Evolutionary conservation across 1,140 invertebrate species (phyloP).

Genomic region (Dendrolimus kikuchii): DNA sequence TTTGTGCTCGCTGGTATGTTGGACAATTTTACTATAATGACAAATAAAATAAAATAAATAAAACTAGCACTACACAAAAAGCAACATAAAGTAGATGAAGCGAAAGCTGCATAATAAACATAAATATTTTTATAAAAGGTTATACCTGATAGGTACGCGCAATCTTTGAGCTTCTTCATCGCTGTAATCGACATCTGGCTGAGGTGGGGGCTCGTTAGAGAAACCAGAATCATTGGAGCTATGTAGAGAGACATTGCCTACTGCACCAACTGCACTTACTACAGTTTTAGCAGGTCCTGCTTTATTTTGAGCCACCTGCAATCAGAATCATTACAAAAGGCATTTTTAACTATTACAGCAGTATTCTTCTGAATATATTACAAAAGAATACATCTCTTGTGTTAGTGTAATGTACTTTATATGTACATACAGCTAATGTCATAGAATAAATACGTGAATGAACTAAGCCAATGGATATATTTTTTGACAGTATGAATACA

Average conservation of each 20-base stretch:
- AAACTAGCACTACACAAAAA: slow-evolving; percentile 43
- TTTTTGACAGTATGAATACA: too few species aligned
- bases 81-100: slow-evolving; percentile 22
- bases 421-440: too few species aligned
- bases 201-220: slow-evolving; percentile 89
- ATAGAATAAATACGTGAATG: too few species aligned
- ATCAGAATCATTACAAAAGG: not conserved
- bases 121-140: slow-evolving; percentile 8
- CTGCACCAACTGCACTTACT: slow-evolving; percentile 68
- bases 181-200: slow-evolving; percentile 91
- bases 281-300: slow-evolving; percentile 61
- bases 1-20: slow-evolving; percentile 73
- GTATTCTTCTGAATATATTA: too few species aligned
- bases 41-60: slow-evolving; percentile 40
- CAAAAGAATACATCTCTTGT: too few species aligned
- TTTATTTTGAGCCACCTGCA: slow-evolving; percentile 64
- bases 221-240: slow-evolving; percentile 94
- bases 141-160: slow-evolving; percentile 80
- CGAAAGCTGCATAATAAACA: slow-evolving; percentile 17
- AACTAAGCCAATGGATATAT: too few species aligned
- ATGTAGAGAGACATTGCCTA: slow-evolving; percentile 84
- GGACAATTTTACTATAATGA: slow-evolving; percentile 64
- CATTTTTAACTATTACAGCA: too few species aligned
- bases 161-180: slow-evolving; percentile 84
- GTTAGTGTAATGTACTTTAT: too few species aligned